phyloP scores from a whole-genome alignment of 2,113 vertebrate species.

The Mus spicilegus region DNA sequence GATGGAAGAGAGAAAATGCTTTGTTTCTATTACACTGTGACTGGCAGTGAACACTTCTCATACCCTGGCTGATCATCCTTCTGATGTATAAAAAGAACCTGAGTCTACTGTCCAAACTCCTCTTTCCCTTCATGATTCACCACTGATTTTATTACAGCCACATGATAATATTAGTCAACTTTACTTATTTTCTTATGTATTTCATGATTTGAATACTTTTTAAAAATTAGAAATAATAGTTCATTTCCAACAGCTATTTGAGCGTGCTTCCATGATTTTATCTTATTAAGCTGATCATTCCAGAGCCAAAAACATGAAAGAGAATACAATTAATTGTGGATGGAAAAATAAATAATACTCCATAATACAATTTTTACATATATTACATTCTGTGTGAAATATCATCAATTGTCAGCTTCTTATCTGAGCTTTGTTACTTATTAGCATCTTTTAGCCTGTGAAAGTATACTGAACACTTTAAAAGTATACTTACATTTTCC shows the following conservation, averaged over 20 bases:
- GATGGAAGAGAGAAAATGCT: not conserved
- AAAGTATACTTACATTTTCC: not conserved
- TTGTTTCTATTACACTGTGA: conserved; percentile 9
- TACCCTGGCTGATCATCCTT: not conserved
- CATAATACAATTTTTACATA: not conserved
- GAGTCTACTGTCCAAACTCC: not conserved
- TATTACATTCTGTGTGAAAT: conserved; percentile 11
- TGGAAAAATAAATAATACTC: not conserved
- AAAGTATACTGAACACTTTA: not conserved
- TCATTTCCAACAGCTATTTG: not conserved
- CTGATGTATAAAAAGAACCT: not conserved
- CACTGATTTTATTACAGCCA: not conserved
- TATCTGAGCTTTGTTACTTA: not conserved
- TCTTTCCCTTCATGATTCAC: not conserved
- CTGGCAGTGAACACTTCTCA: not conserved
- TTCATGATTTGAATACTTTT: not conserved
- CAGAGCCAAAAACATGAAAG: not conserved
- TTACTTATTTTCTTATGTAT: not conserved
- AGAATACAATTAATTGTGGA: conserved; percentile 24
- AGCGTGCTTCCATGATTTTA: not conserved
- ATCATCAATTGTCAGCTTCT: not conserved
- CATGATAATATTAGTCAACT: not conserved
- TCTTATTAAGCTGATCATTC: conserved; percentile 11
- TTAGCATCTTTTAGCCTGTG: not conserved
- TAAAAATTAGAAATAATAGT: not conserved